These are phyloP conservation scores for Apamea crenata DNA, from an alignment of 2,888 invertebrate genomes.

Conservation along the genomic window DNA sequence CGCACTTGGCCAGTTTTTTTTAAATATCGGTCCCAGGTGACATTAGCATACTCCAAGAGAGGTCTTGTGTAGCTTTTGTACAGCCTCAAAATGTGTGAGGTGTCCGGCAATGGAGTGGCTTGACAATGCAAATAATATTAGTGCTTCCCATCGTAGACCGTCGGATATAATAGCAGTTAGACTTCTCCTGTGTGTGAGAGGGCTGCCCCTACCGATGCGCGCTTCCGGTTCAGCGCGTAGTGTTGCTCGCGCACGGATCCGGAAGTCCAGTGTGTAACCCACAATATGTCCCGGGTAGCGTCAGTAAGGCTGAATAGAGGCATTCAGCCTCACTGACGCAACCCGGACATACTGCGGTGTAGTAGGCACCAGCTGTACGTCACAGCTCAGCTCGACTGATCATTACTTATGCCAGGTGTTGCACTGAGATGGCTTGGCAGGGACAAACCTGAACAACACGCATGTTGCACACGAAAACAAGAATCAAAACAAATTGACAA, in stretches of 20 bases:
- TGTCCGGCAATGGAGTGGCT: background rate
- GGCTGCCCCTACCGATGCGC: background rate
- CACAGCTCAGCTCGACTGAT: background rate
- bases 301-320: background rate
- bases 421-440: background rate
- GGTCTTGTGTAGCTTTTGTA: background rate
- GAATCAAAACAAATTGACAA: background rate
- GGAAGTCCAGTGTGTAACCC: background rate
- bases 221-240: background rate
- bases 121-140: background rate
- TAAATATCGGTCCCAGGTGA: background rate
- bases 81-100: background rate
- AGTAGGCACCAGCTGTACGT: background rate
- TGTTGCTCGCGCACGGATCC: background rate
- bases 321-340: too few species aligned
- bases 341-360: background rate
- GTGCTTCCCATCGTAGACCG: background rate
- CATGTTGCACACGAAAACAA: background rate
- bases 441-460: background rate
- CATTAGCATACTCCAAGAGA: background rate
- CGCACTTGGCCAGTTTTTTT: background rate
- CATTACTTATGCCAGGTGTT: background rate
- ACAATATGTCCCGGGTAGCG: background rate
- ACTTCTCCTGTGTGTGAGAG: background rate
- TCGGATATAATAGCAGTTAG: background rate